Percentiles rank a stretch among this genome's conserved stretches.
phyloP scores from a whole-genome alignment of 1,140 invertebrate genomes.

The Patella vulgata region DNA sequence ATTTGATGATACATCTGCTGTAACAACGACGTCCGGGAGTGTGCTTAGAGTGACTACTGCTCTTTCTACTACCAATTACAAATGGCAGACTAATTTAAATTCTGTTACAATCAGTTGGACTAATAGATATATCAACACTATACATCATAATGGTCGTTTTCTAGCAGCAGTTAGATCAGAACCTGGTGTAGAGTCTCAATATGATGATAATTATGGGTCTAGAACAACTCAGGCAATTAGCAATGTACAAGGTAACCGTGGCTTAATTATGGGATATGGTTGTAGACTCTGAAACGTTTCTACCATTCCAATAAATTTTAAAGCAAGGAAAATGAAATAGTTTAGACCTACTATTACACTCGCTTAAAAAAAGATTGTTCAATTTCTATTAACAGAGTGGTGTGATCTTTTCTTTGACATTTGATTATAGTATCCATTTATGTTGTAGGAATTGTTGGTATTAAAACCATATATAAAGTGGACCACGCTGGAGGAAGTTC shows the following conservation, averaged over 20 bases:
- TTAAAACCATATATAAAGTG: constrained; percentile 4
- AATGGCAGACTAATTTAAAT: constrained; percentile 16
- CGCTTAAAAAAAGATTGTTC: too few relatives aligned
- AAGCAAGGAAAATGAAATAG: too few relatives aligned
- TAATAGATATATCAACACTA: constrained; percentile 25
- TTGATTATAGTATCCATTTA: neutral
- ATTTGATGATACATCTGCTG: constrained; percentile 23
- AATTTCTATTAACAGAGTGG: too few relatives aligned
- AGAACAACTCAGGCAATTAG: constrained; percentile 14
- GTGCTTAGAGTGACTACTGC: constrained; percentile 21
- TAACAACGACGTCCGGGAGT: constrained; percentile 1
- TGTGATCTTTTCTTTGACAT: neutral
- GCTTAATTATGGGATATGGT: too few relatives aligned
- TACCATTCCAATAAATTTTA: too few relatives aligned
- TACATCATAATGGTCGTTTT: constrained; percentile 26
- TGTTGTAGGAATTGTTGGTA: constrained; percentile 9
- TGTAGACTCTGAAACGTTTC: too few relatives aligned
- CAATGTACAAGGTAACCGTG: constrained; percentile 35
- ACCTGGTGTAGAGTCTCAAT: constrained; percentile 9
- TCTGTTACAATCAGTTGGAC: constrained; percentile 23
- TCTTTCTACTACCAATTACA: constrained; percentile 13
- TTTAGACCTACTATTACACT: too few relatives aligned
- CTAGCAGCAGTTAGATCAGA: constrained; percentile 20
- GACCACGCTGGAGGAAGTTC: constrained; percentile 13
- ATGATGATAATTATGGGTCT: constrained; percentile 36